phyloP scores from a whole-genome alignment of 2,888 invertebrate species.

The Globia sparganii region DNA sequence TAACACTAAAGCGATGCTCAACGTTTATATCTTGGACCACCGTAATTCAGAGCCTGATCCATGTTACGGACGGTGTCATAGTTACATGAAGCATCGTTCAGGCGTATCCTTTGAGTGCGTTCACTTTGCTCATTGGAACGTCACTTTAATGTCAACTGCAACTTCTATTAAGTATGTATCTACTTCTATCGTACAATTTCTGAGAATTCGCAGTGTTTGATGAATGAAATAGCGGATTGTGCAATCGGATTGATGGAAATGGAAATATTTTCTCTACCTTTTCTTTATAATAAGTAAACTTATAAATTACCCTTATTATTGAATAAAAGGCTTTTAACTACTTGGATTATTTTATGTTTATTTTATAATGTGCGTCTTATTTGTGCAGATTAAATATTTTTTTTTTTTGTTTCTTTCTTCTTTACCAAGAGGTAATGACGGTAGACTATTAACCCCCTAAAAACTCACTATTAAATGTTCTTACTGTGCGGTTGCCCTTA shows the following conservation, averaged over 20 bases:
- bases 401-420: not conserved
- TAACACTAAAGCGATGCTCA: accelerated
- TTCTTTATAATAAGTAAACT: not conserved
- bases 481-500: not conserved
- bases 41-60: conserved; percentile 68
- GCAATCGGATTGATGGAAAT: not conserved
- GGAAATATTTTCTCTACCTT: not conserved
- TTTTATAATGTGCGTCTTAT: not conserved
- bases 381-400: not conserved
- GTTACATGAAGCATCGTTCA: conserved; percentile 76
- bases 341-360: not conserved
- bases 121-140: conserved; percentile 78
- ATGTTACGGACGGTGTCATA: conserved; percentile 72
- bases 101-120: conserved; percentile 79
- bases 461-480: too few species aligned
- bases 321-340: not conserved
- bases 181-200: not conserved
- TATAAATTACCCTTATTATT: too few species aligned
- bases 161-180: not conserved
- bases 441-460: too few species aligned
- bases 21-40: conserved; percentile 34
- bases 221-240: not conserved
- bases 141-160: conserved; percentile 57
- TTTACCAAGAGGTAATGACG: not conserved
- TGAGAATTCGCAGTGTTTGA: not conserved